A percentile compares a stretch with the other conserved stretches of the same genome.
These are phyloP conservation scores for Castor canadensis DNA, from an alignment of 2,113 vertebrate genomes.

Conservation along the genomic window DNA sequence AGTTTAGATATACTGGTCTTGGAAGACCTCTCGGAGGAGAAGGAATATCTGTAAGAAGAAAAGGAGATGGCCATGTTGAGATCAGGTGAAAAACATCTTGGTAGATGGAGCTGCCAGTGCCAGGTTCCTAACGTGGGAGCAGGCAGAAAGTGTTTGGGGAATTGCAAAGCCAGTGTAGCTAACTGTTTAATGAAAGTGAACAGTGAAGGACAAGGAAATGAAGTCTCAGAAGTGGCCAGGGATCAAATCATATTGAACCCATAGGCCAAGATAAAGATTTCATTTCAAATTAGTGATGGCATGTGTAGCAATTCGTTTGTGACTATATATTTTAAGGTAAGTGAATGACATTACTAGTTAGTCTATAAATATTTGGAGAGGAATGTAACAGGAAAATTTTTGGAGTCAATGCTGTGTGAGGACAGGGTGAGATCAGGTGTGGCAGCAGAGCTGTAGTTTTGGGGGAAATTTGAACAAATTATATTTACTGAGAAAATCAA, in stretches of 20 bases:
- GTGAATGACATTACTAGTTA: not conserved
- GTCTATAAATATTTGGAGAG: conserved; percentile 10
- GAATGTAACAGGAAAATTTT: not conserved
- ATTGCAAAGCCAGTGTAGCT: not conserved
- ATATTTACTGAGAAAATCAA: conserved; percentile 34
- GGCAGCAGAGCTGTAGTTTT: not conserved
- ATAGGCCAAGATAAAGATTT: not conserved
- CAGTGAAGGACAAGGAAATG: not conserved
- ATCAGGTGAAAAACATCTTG: not conserved
- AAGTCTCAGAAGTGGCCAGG: not conserved
- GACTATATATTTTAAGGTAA: conserved; percentile 9
- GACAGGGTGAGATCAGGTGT: not conserved
- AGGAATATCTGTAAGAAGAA: not conserved
- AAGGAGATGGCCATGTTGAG: not conserved
- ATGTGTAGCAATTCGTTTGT: conserved; percentile 10
- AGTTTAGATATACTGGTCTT: not conserved
- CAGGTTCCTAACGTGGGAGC: not conserved
- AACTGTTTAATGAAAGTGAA: not conserved
- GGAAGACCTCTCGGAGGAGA: not conserved
- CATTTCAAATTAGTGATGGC: not conserved
- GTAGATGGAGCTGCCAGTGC: not conserved
- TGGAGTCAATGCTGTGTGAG: not conserved
- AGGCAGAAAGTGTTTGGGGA: not conserved
- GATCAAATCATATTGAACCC: not conserved
- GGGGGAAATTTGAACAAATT: not conserved